phyloP scores from a whole-genome alignment of 2,797 vertebrate genomes.

The Syndactyla subalaris region DNA sequence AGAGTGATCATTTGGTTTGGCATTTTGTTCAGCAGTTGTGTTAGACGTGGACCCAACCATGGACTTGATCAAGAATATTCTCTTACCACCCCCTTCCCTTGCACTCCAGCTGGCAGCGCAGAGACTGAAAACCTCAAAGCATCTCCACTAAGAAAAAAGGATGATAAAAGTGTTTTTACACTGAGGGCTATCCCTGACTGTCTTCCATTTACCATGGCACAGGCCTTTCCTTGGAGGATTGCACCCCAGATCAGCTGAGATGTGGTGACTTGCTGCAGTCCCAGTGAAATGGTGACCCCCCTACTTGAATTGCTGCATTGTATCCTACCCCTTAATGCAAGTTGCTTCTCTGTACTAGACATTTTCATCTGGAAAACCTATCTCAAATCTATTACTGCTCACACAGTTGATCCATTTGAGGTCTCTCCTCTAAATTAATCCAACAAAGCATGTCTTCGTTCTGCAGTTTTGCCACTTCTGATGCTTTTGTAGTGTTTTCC shows the following conservation, averaged over 20 bases:
- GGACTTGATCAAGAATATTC: not conserved
- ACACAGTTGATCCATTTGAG: not conserved
- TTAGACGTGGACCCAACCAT: fast-evolving
- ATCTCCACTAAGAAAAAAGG: not conserved
- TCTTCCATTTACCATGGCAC: not conserved
- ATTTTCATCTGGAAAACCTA: not conserved
- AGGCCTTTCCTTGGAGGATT: not conserved
- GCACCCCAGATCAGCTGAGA: not conserved
- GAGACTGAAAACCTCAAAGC: not conserved
- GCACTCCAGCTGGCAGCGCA: not conserved
- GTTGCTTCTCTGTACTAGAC: not conserved
- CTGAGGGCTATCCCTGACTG: not conserved
- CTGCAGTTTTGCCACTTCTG: not conserved
- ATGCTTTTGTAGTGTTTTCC: not conserved
- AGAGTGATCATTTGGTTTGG: not conserved
- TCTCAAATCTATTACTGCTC: not conserved
- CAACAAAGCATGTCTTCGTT: not conserved
- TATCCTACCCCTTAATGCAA: not conserved
- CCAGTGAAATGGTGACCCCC: not conserved
- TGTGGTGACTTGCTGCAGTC: not conserved
- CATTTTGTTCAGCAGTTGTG: not conserved
- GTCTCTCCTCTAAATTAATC: not conserved
- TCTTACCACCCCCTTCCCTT: fast-evolving
- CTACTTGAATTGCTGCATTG: not conserved
- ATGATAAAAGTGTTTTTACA: not conserved